phyloP scores from a whole-genome alignment of 2,113 vertebrate genomes.

The Otocyon megalotis region DNA sequence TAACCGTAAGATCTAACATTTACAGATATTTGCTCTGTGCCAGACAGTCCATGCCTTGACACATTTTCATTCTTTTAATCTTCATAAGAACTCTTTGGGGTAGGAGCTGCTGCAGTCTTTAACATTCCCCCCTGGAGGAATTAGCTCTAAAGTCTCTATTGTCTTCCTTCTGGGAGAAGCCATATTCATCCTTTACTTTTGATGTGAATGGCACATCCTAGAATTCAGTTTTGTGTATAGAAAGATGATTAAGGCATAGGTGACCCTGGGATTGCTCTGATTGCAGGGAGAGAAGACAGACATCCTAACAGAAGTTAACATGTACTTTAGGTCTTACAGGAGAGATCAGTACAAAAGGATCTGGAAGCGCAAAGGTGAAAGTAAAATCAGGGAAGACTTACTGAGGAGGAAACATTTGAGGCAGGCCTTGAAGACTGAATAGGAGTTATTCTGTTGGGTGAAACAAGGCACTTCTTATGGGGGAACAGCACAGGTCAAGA shows the following conservation, averaged over 20 bases:
- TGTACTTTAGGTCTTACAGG: neutral
- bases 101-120: neutral
- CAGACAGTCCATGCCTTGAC: neutral
- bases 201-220: neutral
- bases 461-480: neutral
- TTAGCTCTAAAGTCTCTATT: neutral
- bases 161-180: neutral
- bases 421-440: neutral
- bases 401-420: neutral
- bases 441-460: neutral
- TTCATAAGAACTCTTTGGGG: neutral
- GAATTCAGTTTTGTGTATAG: neutral
- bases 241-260: neutral
- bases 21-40: fast-evolving
- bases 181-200: fast-evolving
- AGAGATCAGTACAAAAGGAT: neutral
- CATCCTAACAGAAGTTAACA: neutral
- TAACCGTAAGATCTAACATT: neutral
- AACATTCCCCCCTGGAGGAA: neutral
- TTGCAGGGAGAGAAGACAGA: neutral
- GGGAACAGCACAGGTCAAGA: neutral
- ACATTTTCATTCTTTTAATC: neutral
- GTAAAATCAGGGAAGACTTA: neutral
- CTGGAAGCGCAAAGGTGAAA: neutral
- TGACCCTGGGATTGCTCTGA: neutral